Percentiles rank a stretch among this genome's conserved stretches.
Evolutionary conservation across 2,113 vertebrate species (phyloP).

Genomic region (Lamprotornis superbus): DNA sequence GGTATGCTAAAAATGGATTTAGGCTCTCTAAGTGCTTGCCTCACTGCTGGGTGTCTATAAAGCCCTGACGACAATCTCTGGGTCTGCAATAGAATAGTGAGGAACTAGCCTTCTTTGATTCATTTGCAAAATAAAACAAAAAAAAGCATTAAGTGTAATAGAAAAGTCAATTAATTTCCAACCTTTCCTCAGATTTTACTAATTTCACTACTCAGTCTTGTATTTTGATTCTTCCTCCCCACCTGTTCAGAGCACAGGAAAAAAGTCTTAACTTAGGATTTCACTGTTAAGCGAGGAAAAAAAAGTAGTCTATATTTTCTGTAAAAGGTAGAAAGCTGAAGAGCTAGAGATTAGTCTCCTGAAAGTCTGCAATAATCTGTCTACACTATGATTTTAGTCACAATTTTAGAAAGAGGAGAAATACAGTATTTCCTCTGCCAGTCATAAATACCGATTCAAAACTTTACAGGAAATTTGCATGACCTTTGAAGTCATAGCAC

Average conservation of each 20-base stretch:
- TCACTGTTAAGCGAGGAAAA: neutral
- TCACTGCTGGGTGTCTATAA: slow-evolving; percentile 24
- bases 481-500: neutral
- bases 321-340: neutral
- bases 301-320: neutral
- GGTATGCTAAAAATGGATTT: slow-evolving; percentile 42
- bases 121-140: neutral
- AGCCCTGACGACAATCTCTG: neutral
- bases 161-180: neutral
- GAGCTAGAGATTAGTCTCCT: neutral
- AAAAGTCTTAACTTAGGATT: neutral
- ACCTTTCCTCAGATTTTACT: neutral
- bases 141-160: neutral
- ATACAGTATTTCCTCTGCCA: neutral
- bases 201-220: neutral
- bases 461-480: neutral
- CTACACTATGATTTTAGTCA: neutral
- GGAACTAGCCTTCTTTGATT: neutral
- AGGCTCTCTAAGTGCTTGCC: neutral
- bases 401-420: neutral
- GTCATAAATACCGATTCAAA: neutral
- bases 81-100: neutral
- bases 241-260: neutral
- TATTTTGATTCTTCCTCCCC: neutral
- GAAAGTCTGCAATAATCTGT: neutral